Evolutionary conservation across 2,888 invertebrate genomes (phyloP).

Genomic region (Drymonia ruficornis): DNA sequence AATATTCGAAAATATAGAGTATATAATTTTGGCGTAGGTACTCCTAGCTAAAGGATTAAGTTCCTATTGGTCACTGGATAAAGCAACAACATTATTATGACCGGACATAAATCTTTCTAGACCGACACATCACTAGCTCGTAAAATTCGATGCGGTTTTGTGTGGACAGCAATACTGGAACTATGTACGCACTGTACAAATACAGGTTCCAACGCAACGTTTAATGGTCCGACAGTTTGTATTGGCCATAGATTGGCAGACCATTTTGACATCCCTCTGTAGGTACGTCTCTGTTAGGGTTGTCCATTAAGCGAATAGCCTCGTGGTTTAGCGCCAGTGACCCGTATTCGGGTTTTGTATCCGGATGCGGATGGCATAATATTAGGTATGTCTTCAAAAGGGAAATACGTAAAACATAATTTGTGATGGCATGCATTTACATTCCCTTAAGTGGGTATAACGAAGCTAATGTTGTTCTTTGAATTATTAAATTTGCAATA

Average conservation of each 20-base stretch:
- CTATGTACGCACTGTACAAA: conserved; percentile 22
- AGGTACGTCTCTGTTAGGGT: not conserved
- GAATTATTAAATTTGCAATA: too few relatives aligned
- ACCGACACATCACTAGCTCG: conserved; percentile 30
- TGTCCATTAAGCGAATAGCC: conserved; percentile 5
- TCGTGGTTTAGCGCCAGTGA: not conserved
- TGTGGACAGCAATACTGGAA: conserved; percentile 29
- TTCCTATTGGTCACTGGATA: too few relatives aligned
- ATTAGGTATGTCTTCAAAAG: not conserved
- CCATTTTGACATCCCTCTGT: conserved; percentile 24
- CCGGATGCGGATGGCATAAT: too few relatives aligned
- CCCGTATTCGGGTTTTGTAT: too few relatives aligned
- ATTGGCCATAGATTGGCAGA: too few relatives aligned
- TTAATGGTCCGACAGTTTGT: conserved; percentile 23
- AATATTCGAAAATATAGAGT: too few relatives aligned
- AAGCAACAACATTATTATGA: too few relatives aligned
- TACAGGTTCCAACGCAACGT: conserved; percentile 17
- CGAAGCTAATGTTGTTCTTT: too few relatives aligned
- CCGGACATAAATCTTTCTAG: not conserved
- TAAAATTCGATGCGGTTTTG: conserved; percentile 58
- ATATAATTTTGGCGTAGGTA: too few relatives aligned
- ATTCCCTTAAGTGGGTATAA: too few relatives aligned
- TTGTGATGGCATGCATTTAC: too few relatives aligned
- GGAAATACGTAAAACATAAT: not conserved
- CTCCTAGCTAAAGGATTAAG: too few relatives aligned